phyloP scores from a whole-genome alignment of 2,888 invertebrate species.

The Perizoma affinitatum region DNA sequence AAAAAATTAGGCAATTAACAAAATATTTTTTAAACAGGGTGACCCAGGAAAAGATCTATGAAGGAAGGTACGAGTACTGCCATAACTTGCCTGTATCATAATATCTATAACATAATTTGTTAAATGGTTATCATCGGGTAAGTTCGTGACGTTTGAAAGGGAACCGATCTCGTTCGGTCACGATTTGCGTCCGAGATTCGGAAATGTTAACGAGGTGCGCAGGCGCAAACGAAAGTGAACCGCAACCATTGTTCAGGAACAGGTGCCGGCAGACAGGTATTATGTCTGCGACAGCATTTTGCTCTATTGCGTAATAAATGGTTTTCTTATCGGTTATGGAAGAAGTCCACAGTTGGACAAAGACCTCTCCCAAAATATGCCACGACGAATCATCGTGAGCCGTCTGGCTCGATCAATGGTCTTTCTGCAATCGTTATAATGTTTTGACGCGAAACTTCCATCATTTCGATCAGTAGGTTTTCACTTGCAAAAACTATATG shows the following conservation, averaged over 20 bases:
- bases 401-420: too few species aligned
- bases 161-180: constrained; percentile 67
- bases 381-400: too few species aligned
- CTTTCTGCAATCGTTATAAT: too few species aligned
- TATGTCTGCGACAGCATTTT: constrained; percentile 16
- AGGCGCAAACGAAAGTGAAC: constrained; percentile 71
- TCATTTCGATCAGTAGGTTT: too few species aligned
- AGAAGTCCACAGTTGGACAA: too few species aligned
- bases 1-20: too few species aligned
- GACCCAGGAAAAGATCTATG: too few species aligned
- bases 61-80: too few species aligned
- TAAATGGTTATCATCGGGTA: constrained; percentile 31
- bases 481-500: too few species aligned
- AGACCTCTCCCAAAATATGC: too few species aligned
- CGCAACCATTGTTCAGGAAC: constrained; percentile 66
- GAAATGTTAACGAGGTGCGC: constrained; percentile 70
- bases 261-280: constrained; percentile 59
- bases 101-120: constrained; percentile 2
- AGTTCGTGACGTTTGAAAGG: constrained; percentile 72
- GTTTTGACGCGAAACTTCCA: too few species aligned
- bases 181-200: constrained; percentile 69
- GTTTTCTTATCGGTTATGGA: not conserved
- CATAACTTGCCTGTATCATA: constrained; percentile 1
- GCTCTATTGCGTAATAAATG: constrained; percentile 20
- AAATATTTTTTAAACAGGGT: too few species aligned